Conservation (phyloP, 2,888 invertebrate genomes). For the Julus scanicus region DNA sequence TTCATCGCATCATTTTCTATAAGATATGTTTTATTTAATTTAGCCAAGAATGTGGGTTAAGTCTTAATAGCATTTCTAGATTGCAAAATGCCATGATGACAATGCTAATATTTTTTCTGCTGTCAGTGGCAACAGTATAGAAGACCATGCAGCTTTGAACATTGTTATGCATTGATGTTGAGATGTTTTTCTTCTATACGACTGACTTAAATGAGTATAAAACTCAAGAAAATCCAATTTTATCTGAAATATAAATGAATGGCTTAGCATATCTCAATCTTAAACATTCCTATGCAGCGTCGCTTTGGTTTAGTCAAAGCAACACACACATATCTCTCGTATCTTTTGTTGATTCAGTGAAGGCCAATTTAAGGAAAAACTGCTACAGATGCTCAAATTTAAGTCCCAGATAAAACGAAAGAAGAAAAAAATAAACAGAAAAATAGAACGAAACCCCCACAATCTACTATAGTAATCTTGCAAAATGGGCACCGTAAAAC, state of each 20-base stretch:
- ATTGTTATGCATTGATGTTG: slow-evolving; percentile 25
- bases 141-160: slow-evolving; percentile 8
- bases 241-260: slow-evolving; percentile 33
- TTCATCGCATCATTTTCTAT: not conserved
- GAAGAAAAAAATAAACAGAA: slow-evolving; percentile 20
- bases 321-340: not conserved
- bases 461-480: not conserved
- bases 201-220: slow-evolving; percentile 9
- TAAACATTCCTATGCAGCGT: not conserved
- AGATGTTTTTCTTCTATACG: not conserved
- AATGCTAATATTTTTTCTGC: slow-evolving; percentile 14
- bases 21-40: slow-evolving; percentile 33
- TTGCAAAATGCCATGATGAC: not conserved
- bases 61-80: slow-evolving; percentile 21
- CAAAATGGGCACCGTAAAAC: slow-evolving; percentile 24
- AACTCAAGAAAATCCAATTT: slow-evolving; percentile 20
- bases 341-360: slow-evolving; percentile 33
- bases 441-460: slow-evolving; percentile 33
- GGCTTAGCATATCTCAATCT: slow-evolving; percentile 33
- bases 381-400: slow-evolving; percentile 5
- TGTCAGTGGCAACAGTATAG: slow-evolving; percentile 10
- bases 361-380: slow-evolving; percentile 5
- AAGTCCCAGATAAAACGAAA: slow-evolving; percentile 14
- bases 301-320: not conserved
- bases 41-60: slow-evolving; percentile 33